Base-by-base conservation (phyloP, 2,888 invertebrate genomes). In the Tortricodes alternella region DNA sequence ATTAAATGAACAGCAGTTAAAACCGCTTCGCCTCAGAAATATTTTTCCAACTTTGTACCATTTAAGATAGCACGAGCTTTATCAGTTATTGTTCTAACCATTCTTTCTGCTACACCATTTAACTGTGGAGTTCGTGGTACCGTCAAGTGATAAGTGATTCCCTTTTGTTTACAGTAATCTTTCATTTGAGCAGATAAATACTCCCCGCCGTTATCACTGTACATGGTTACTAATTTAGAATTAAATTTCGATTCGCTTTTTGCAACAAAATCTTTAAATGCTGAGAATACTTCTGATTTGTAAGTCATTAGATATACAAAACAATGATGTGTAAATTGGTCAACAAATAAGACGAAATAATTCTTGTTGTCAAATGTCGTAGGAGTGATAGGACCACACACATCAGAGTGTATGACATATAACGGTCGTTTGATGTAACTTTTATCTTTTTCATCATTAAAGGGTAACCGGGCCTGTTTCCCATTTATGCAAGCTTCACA, bases 401-500 rank as follows among this genome's bases (percentile, higher is more conserved):
- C 66, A 58, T 74, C 73, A 7, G 71, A 70, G 64, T 74, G 75
- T 5, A 78, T 61, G 18, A 74, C 63, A 64, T 73, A 74, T 24
- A 78, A 60, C 9, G 77, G 73, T 62, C 74, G 61, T 37, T 61
- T 64, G 23, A 70, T 65, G 60, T 74, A 53, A 49, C 21, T 62
- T 63, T 65, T 68, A 61, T 55, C 60, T 62, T 70, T 67, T 52
- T 39, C 34, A 4, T 46, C 2, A 27, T 66, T 62, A 66, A 80
- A 80, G 27, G 74, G 70, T n/a, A 72, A 53, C 60, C 76, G 67
- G n/a, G 63, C 59, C 66, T 76, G 75, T 64, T 81, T 78, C 13
- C 74, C 75, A 59, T 70, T 59, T 56, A 75, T 65, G 63, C 77
- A 80, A 9, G 73, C 62, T 56, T 77, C 76, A 64, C 76, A 80